These are phyloP conservation scores for Nesogale talazaci DNA, from an alignment of 2,113 vertebrate species.

Conservation along the genomic window DNA sequence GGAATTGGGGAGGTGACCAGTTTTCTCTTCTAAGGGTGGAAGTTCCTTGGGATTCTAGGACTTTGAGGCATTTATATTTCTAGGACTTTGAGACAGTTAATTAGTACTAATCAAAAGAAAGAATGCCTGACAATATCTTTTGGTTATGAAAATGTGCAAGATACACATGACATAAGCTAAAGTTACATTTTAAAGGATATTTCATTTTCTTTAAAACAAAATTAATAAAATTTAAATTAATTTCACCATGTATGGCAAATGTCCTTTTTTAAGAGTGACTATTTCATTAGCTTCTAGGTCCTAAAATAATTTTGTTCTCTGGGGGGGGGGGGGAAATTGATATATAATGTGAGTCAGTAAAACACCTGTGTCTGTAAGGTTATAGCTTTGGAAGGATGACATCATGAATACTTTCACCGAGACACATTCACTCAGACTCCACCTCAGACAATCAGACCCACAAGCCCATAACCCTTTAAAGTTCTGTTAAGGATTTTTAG, in stretches of 20 bases:
- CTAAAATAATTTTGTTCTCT: slow-evolving; percentile 38
- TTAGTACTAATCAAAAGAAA: slow-evolving; percentile 3
- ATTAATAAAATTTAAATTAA: slow-evolving; percentile 8
- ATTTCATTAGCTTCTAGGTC: slow-evolving; percentile 50
- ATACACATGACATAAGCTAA: neutral
- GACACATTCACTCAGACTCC: slow-evolving; percentile 23
- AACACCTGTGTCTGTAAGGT: neutral
- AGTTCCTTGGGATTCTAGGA: neutral
- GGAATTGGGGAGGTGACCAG: neutral
- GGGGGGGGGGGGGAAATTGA: neutral
- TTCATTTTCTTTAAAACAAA: neutral
- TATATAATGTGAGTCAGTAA: neutral
- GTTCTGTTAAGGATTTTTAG: neutral
- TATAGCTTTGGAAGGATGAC: slow-evolving; percentile 37
- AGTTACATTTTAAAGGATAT: neutral
- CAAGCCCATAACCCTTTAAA: neutral
- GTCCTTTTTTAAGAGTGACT: neutral
- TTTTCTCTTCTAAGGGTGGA: neutral
- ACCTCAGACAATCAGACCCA: slow-evolving; percentile 18
- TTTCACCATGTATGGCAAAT: neutral
- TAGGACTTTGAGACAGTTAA: no score
- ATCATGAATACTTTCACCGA: slow-evolving; percentile 15
- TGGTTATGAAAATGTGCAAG: neutral
- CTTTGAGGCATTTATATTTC: slow-evolving; percentile 11
- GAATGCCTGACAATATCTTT: neutral